These are phyloP conservation scores for Eucidaris tribuloides DNA, from an alignment of 35 echinoderm and acorn worm genomes.

Conservation along the genomic window DNA sequence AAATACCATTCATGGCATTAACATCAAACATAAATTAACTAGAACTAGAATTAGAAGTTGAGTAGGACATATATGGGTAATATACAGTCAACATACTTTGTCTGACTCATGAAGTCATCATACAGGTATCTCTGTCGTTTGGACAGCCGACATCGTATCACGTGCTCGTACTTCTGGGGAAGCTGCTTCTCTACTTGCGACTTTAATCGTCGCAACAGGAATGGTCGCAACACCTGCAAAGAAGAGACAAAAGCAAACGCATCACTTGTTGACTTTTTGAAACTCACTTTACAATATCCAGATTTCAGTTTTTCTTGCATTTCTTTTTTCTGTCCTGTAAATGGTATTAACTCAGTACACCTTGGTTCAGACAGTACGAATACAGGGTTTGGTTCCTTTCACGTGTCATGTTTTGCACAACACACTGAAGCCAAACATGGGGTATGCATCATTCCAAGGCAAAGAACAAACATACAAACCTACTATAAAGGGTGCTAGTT, in stretches of 20 bases:
- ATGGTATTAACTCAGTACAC: too few species aligned
- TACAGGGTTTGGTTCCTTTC: constrained; percentile 18
- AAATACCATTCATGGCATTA: not conserved
- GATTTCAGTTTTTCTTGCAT: too few species aligned
- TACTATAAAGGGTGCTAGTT: too few species aligned
- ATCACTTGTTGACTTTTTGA: too few species aligned
- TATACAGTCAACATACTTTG: constrained; percentile 64
- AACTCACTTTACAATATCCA: too few species aligned
- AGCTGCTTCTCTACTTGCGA: constrained; percentile 95
- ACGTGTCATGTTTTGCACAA: not conserved
- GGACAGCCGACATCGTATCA: constrained; percentile 87
- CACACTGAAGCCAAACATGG: constrained; percentile 11
- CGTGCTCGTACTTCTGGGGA: constrained; percentile 97
- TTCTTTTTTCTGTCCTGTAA: too few species aligned
- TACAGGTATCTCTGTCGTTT: constrained; percentile 94
- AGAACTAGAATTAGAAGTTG: not conserved
- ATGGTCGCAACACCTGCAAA: constrained; percentile 87
- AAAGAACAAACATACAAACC: too few species aligned
- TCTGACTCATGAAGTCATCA: constrained; percentile 95
- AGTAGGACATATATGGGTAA: not conserved
- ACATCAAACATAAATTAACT: not conserved
- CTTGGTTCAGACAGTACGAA: constrained; percentile 26
- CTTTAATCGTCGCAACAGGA: constrained; percentile 89
- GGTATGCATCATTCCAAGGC: constrained; percentile 22
- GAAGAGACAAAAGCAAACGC: too few species aligned